phyloP scores from a whole-genome alignment of 2,113 vertebrate species.

The Rhinolophus sinicus region DNA sequence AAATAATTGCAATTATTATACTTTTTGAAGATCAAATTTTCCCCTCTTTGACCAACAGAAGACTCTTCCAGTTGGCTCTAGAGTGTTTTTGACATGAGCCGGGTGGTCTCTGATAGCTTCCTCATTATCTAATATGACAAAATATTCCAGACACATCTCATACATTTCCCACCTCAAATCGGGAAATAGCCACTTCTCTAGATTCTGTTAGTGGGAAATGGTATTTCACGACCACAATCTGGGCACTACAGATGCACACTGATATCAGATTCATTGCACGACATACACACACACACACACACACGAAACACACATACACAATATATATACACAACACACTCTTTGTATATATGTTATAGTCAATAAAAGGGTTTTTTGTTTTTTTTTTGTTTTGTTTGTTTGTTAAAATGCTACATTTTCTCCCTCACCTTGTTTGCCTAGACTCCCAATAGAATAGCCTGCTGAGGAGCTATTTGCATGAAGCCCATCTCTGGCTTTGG shows the following conservation, averaged over 20 bases:
- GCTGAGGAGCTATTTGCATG: background rate
- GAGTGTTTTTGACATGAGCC: background rate
- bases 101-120: background rate
- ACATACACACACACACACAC: background rate
- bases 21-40: background rate
- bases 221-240: background rate
- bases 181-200: background rate
- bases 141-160: background rate
- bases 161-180: background rate
- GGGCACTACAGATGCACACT: background rate
- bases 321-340: background rate
- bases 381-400: background rate
- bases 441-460: background rate
- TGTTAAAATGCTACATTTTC: background rate
- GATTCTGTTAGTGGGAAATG: background rate
- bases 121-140: background rate
- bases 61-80: background rate
- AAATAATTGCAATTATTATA: slow-evolving; percentile 13
- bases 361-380: background rate
- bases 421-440: background rate
- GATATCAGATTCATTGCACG: background rate
- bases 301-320: too few species aligned
- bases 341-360: background rate
- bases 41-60: background rate
- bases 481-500: background rate